These are phyloP conservation scores for Dendrolimus punctatus DNA, from an alignment of 1,140 invertebrate species.

Conservation along the genomic window DNA sequence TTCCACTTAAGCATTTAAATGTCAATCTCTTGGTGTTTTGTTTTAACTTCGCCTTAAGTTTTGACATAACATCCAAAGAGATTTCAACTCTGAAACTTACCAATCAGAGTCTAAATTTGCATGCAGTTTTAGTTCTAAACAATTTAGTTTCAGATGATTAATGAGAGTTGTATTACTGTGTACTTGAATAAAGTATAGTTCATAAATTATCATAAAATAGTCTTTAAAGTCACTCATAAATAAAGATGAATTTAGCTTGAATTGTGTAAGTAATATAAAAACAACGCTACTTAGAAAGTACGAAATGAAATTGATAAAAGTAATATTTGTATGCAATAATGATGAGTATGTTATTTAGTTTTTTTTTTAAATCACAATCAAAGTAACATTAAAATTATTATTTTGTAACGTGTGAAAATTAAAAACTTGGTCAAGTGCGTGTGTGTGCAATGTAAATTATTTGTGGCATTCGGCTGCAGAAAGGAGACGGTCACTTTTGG, in stretches of 20 bases:
- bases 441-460: too few species aligned
- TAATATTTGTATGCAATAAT: slow-evolving; percentile 39
- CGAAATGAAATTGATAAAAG: slow-evolving; percentile 51
- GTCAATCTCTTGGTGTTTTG: slow-evolving; percentile 49
- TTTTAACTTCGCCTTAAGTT: slow-evolving; percentile 37
- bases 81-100: slow-evolving; percentile 12
- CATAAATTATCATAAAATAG: slow-evolving; percentile 13
- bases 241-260: slow-evolving; percentile 16
- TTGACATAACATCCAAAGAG: slow-evolving; percentile 3
- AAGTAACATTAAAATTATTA: not conserved
- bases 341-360: not conserved
- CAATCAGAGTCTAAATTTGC: slow-evolving; percentile 13
- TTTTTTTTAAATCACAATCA: slow-evolving; percentile 1
- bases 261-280: slow-evolving; percentile 14
- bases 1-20: slow-evolving; percentile 67
- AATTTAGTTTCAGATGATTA: slow-evolving; percentile 49
- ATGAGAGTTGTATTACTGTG: slow-evolving; percentile 31
- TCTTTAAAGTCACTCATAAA: slow-evolving; percentile 9
- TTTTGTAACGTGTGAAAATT: too few species aligned
- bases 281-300: slow-evolving; percentile 45
- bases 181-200: slow-evolving; percentile 5
- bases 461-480: too few species aligned
- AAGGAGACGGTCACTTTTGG: too few species aligned
- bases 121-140: slow-evolving; percentile 26
- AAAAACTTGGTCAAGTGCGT: too few species aligned